Evolutionary conservation across 2,113 vertebrate species (phyloP).

Genomic region (Rhineura floridana): DNA sequence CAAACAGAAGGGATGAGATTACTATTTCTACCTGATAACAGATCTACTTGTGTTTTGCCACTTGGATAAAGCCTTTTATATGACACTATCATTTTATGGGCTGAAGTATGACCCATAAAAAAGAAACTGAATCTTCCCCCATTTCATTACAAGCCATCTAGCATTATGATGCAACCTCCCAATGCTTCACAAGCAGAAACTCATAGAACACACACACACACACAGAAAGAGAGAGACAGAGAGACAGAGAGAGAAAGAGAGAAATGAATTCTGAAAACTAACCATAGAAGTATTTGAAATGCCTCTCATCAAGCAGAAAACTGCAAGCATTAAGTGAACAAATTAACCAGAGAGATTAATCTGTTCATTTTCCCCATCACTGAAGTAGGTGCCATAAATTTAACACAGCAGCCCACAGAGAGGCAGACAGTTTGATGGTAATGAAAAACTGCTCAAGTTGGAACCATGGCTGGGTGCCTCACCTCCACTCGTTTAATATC

Average conservation of each 20-base stretch:
- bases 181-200: not conserved
- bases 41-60: not conserved
- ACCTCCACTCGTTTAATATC: conserved; percentile 99
- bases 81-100: not conserved
- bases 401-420: conserved; percentile 57
- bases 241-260: too few relatives aligned
- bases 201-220: not conserved
- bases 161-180: not conserved
- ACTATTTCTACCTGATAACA: not conserved
- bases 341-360: conserved; percentile 59
- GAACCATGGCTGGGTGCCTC: conserved; percentile 68
- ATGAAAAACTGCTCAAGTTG: conserved; percentile 59
- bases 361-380: conserved; percentile 61
- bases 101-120: not conserved
- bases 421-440: conserved; percentile 63
- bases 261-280: not conserved
- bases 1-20: not conserved
- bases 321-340: conserved; percentile 36
- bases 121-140: not conserved
- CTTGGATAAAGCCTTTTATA: not conserved
- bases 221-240: too few relatives aligned
- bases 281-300: not conserved
- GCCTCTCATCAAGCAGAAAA: conserved; percentile 31
- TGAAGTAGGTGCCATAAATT: conserved; percentile 59
- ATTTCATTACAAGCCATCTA: not conserved